A percentile compares a stretch with the other conserved stretches of the same genome.
Conservation (phyloP, 2,888 invertebrate species). For the Pediacus dermestoides region DNA sequence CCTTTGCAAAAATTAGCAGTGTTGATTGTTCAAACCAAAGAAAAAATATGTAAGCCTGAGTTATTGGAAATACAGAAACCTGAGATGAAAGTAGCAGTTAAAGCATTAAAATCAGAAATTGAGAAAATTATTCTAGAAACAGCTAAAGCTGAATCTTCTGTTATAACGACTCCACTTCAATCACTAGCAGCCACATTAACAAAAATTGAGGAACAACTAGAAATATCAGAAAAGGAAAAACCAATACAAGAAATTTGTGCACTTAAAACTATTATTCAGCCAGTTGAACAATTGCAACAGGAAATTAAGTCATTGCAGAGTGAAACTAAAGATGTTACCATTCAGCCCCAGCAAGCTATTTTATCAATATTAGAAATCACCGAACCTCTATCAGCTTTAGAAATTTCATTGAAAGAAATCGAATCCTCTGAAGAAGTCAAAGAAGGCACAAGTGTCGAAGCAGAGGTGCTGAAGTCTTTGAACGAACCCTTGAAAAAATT, state of each 20-base stretch:
- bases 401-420: conserved; percentile 9
- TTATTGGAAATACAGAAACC: conserved; percentile 10
- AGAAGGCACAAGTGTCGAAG: neutral
- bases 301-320: conserved; percentile 18
- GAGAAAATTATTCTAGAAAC: conserved; percentile 12
- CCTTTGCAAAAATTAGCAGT: conserved; percentile 11
- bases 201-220: conserved; percentile 9
- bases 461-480: conserved; percentile 12
- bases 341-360: conserved; percentile 19
- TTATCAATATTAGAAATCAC: conserved; percentile 20
- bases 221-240: too few relatives aligned
- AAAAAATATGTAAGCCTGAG: conserved; percentile 14
- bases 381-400: conserved; percentile 16
- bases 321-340: conserved; percentile 16
- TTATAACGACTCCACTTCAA: conserved; percentile 16
- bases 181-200: conserved; percentile 15
- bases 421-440: neutral
- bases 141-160: conserved; percentile 9
- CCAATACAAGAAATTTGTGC: too few relatives aligned
- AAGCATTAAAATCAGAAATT: conserved; percentile 22
- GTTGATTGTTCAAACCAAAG: conserved; percentile 14
- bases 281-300: conserved; percentile 17
- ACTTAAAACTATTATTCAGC: conserved; percentile 8
- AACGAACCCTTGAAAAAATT: conserved; percentile 29
- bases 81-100: conserved; percentile 18